phyloP scores from a whole-genome alignment of 2,113 vertebrate species.

The Ciconia boyciana region DNA sequence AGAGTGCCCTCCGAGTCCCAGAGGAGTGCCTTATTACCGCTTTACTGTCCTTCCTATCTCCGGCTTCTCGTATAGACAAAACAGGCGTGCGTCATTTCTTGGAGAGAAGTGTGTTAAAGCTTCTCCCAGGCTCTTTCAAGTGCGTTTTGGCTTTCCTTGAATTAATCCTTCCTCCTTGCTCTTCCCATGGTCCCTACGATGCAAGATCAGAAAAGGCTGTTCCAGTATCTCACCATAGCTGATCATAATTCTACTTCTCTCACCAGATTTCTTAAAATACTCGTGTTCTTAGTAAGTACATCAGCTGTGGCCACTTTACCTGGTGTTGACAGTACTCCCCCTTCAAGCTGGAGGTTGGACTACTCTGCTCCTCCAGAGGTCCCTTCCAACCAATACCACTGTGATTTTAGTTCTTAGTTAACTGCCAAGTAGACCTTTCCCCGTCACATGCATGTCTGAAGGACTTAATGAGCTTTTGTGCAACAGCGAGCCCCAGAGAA shows the following conservation, averaged over 20 bases:
- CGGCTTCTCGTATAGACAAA: neutral
- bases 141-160: neutral
- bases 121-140: neutral
- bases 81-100: neutral
- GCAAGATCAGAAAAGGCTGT: neutral
- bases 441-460: neutral
- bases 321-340: neutral
- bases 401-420: neutral
- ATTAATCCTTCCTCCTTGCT: neutral
- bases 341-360: neutral
- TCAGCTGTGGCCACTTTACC: neutral
- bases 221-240: neutral
- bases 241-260: neutral
- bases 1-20: neutral
- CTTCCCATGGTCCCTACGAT: neutral
- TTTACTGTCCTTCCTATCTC: neutral
- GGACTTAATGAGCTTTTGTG: neutral
- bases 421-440: neutral
- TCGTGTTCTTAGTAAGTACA: neutral
- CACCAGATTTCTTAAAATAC: neutral
- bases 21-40: neutral
- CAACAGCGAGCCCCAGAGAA: neutral
- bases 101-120: neutral
- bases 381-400: neutral
- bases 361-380: neutral